Evolutionary conservation across 1,140 invertebrate species (phyloP), one percentile per base, ranked within the genome.

Genomic region (Drosophila truncata): DNA sequence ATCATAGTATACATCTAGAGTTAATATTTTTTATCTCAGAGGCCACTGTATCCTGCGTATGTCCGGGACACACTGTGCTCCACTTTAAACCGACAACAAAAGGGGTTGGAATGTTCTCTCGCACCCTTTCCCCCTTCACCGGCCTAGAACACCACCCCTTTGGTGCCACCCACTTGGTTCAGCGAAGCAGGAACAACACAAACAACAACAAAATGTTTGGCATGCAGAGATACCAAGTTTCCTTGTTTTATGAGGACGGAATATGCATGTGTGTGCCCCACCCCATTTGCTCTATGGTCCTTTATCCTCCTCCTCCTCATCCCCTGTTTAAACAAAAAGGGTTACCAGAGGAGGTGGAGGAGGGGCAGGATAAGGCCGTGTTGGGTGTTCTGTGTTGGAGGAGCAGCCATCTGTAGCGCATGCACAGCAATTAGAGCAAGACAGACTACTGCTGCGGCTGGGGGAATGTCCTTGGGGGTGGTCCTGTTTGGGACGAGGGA

Each of bases 401-500:
- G 25, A 46, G 16, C 31, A 39, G 50, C 75, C 44, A 78, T 63
- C 57, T 72, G 42, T 55, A 10, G 67, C 58, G 74, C 75, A 82
- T 82, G 70, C 58, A 82, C 41, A 76, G 71, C 76, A 86, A 86
- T 86, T 87, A 86, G 83, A 87, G 83, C 83, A 70, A 73, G 83
- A 86, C 58, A 82, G 76, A 74, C 46, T 77, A 55, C 57, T 44
- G 44, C 20, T 25, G 25, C 41, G 18, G 62, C 25, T 29, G 25
- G 35, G 39, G 57, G 47, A n/a, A 35, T 33, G 63, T 69, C 61
- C 63, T 54, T 70, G 66, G 54, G 52, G 37, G 27, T 37, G 65
- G 33, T 14, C 25, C 25, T 20, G 58, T 18, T 31, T 18, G 64
- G 42, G 10, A 37, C n/a, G 18, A 29, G 27, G 9, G 13, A 33